These are phyloP conservation scores for Platysteira castanea DNA, from an alignment of 2,113 vertebrate species.

Conservation along the genomic window DNA sequence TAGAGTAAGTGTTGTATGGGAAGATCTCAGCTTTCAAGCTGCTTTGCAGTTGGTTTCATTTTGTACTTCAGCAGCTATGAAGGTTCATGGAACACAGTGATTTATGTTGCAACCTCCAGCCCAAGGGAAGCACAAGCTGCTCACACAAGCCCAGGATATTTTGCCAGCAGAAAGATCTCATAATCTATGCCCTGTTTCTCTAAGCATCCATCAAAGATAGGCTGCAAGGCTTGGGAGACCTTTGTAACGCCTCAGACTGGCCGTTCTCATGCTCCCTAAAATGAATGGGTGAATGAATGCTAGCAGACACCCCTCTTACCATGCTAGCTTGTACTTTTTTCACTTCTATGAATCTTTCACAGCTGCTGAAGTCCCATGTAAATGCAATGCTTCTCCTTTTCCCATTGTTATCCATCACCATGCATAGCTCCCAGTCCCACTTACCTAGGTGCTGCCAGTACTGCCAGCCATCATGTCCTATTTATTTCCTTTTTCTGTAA, in stretches of 20 bases:
- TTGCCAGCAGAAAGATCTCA: neutral
- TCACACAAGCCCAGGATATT: neutral
- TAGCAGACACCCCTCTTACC: neutral
- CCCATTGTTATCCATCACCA: neutral
- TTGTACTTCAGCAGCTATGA: neutral
- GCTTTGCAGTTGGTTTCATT: neutral
- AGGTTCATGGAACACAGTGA: neutral
- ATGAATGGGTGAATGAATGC: neutral
- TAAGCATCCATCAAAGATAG: neutral
- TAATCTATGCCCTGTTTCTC: neutral
- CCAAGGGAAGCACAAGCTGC: neutral
- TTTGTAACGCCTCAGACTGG: neutral
- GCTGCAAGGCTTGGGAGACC: neutral
- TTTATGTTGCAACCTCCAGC: neutral
- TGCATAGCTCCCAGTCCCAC: neutral
- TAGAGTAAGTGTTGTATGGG: neutral
- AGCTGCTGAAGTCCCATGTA: neutral
- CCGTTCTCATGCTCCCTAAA: neutral
- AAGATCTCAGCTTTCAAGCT: neutral
- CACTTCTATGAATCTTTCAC: neutral
- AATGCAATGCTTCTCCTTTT: neutral
- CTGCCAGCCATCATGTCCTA: neutral
- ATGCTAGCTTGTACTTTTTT: neutral
- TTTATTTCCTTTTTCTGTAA: neutral
- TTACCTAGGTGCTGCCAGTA: neutral